These are phyloP conservation scores for Elysia chlorotica DNA, from an alignment of 1,140 invertebrate genomes.

Conservation along the genomic window DNA sequence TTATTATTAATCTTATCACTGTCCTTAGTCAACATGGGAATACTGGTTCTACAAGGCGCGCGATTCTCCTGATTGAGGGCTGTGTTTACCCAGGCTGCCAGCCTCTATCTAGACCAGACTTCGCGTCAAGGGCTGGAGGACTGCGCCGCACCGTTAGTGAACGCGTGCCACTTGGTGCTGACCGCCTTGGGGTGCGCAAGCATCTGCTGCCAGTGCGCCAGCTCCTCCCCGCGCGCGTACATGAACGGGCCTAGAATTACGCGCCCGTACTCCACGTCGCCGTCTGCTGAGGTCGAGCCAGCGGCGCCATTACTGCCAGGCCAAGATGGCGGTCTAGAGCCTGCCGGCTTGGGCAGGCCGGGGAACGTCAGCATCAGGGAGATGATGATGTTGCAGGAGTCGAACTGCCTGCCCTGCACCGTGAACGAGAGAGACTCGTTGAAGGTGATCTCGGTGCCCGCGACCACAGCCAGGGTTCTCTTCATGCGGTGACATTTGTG, in stretches of 20 bases:
- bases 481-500: constrained; percentile 55
- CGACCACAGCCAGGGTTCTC: constrained; percentile 37
- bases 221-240: constrained; percentile 57
- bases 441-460: constrained; percentile 41
- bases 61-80: too few relatives aligned
- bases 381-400: constrained; percentile 51
- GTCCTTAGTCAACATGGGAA: too few relatives aligned
- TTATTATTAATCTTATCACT: too few relatives aligned
- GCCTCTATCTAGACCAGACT: too few relatives aligned
- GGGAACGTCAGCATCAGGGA: constrained; percentile 42
- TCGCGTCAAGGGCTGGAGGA: too few relatives aligned
- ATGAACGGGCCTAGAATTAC: constrained; percentile 58
- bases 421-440: constrained; percentile 58
- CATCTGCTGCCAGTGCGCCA: constrained; percentile 62
- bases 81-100: too few relatives aligned
- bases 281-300: too few relatives aligned
- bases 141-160: too few relatives aligned
- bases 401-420: constrained; percentile 46
- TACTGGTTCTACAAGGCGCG: too few relatives aligned
- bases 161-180: constrained; percentile 49
- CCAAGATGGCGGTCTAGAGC: too few relatives aligned
- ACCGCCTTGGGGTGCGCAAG: constrained; percentile 42
- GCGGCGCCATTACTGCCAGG: too few relatives aligned
- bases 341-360: too few relatives aligned
- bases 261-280: constrained; percentile 47